phyloP scores from a whole-genome alignment of 2,797 vertebrate genomes.

The Syndactyla subalaris region DNA sequence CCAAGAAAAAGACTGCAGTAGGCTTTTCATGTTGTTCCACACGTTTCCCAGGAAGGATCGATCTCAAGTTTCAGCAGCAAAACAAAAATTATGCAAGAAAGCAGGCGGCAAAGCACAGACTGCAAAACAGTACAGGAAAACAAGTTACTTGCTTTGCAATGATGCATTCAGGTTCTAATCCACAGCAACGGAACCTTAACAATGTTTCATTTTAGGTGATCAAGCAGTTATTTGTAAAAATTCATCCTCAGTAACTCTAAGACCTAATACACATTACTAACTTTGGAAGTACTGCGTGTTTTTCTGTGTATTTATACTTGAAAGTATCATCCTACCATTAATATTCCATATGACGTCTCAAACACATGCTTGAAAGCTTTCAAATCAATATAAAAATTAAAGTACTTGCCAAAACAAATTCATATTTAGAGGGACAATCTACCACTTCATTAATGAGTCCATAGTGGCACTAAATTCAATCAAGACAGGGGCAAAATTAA shows the following conservation, averaged over 20 bases:
- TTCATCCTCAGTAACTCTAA: neutral
- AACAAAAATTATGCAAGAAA: neutral
- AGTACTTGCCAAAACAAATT: neutral
- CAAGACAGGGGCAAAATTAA: neutral
- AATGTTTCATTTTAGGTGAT: neutral
- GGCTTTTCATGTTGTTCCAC: neutral
- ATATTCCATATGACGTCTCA: neutral
- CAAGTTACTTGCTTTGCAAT: neutral
- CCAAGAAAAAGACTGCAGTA: neutral
- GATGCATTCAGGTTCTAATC: neutral
- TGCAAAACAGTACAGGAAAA: neutral
- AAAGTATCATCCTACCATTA: neutral
- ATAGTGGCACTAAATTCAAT: neutral
- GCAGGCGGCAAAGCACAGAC: neutral
- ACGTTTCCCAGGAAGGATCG: neutral
- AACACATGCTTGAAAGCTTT: neutral
- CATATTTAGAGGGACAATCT: neutral
- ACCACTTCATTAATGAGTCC: neutral
- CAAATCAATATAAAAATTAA: neutral
- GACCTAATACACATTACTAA: neutral
- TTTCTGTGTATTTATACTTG: neutral
- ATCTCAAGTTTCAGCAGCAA: neutral
- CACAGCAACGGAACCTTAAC: neutral
- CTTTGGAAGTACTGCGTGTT: neutral
- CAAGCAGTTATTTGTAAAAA: neutral